These are phyloP conservation scores for Catharus fuscescens DNA, from an alignment of 2,113 vertebrate species.

Conservation along the genomic window DNA sequence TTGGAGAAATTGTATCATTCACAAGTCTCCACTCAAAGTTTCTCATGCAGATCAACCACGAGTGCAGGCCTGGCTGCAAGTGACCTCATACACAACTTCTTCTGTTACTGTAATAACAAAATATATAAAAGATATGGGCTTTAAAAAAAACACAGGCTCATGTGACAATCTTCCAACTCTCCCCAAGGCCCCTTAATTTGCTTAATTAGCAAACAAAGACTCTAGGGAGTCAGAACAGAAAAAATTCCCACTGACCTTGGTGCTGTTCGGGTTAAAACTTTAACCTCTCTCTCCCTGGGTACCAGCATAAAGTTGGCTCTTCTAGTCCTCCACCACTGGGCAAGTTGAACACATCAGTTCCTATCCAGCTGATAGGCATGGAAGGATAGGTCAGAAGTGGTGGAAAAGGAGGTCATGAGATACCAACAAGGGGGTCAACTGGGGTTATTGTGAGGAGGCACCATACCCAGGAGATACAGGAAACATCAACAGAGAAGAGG, in stretches of 20 bases:
- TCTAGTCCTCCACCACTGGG: not conserved
- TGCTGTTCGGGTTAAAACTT: not conserved
- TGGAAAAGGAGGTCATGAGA: not conserved
- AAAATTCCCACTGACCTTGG: not conserved
- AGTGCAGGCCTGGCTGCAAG: not conserved
- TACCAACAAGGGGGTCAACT: not conserved
- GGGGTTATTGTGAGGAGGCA: fast-evolving
- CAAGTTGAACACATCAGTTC: not conserved
- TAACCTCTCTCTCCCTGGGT: not conserved
- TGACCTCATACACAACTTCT: not conserved
- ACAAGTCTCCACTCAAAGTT: not conserved
- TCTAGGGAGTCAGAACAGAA: not conserved
- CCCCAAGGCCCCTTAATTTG: not conserved
- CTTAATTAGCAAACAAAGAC: not conserved
- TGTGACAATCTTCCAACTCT: not conserved
- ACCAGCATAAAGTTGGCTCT: not conserved
- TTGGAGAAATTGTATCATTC: too few relatives aligned
- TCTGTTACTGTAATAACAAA: not conserved
- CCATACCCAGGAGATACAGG: not conserved
- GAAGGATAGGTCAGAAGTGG: not conserved
- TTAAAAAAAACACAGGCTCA: not conserved
- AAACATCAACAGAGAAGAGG: not conserved
- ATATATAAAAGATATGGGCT: not conserved
- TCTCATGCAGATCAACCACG: not conserved
- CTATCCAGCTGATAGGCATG: not conserved